phyloP scores from a whole-genome alignment of 2,888 invertebrate species.

The Falcaria lacertinaria region DNA sequence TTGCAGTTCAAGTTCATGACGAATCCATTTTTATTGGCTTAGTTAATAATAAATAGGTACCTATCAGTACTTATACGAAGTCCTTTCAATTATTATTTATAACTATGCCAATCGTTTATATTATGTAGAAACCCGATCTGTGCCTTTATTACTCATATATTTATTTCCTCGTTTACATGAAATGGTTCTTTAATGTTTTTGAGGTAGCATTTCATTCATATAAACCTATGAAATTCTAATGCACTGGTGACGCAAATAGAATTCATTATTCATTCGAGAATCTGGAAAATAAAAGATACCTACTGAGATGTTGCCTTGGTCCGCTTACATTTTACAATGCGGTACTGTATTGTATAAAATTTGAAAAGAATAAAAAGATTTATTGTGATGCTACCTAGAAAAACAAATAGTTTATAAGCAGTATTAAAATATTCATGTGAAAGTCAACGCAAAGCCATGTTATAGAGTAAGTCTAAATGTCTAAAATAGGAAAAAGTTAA shows the following conservation, averaged over 20 bases:
- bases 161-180: slow-evolving; percentile 7
- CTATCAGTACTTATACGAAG: not conserved
- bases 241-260: slow-evolving; percentile 51
- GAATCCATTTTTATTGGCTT: slow-evolving; percentile 8
- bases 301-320: slow-evolving; percentile 57
- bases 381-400: too few species aligned
- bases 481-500: too few species aligned
- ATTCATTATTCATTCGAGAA: slow-evolving; percentile 52
- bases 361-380: too few species aligned
- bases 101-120: slow-evolving; percentile 1
- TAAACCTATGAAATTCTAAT: slow-evolving; percentile 40
- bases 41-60: not conserved
- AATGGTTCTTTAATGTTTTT: not conserved
- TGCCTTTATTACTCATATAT: not conserved
- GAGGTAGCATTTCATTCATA: not conserved
- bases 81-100: slow-evolving; percentile 10
- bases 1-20: slow-evolving; percentile 43
- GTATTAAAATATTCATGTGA: too few species aligned
- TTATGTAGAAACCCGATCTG: not conserved
- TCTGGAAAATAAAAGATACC: slow-evolving; percentile 39
- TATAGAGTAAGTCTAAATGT: too few species aligned
- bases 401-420: too few species aligned
- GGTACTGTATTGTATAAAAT: too few species aligned
- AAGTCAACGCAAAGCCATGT: too few species aligned
- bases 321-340: slow-evolving; percentile 53